These are phyloP conservation scores for Nannoperca australis DNA, from an alignment of 2,797 vertebrate species.

Conservation along the genomic window DNA sequence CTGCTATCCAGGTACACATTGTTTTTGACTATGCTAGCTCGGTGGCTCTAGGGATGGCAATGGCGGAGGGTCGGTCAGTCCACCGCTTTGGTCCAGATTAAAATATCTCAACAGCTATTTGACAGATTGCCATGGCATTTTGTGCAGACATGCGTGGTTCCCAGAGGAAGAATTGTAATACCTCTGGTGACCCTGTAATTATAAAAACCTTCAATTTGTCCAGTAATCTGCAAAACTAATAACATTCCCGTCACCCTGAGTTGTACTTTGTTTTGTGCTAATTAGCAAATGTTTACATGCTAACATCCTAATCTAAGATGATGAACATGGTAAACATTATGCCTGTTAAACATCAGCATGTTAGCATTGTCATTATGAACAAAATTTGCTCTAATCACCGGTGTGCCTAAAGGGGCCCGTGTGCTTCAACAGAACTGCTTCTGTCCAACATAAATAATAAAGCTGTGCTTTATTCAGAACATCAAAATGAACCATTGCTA, in stretches of 20 bases:
- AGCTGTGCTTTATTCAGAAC: background rate
- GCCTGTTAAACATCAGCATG: background rate
- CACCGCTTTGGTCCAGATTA: background rate
- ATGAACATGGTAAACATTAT: too few species aligned
- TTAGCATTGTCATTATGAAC: background rate
- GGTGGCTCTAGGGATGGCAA: background rate
- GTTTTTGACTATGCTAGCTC: background rate
- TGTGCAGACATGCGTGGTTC: background rate
- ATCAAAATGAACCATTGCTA: background rate
- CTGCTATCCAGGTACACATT: background rate
- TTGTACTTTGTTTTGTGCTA: background rate
- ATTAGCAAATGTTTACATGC: background rate
- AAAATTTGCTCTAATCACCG: background rate
- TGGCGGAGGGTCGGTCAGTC: background rate
- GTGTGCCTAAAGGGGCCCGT: background rate
- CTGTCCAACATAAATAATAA: too few species aligned
- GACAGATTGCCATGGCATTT: background rate
- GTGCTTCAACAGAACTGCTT: conserved; percentile 2
- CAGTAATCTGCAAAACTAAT: background rate
- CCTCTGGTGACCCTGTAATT: background rate
- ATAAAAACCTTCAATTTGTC: background rate
- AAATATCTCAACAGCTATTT: conserved; percentile 9
- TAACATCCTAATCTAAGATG: background rate
- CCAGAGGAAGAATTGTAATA: background rate
- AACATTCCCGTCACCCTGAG: background rate